A percentile compares a stretch with the other conserved stretches of the same genome.
Evolutionary conservation across 2,888 invertebrate species (phyloP).

Genomic region (Eristalis tenax): DNA sequence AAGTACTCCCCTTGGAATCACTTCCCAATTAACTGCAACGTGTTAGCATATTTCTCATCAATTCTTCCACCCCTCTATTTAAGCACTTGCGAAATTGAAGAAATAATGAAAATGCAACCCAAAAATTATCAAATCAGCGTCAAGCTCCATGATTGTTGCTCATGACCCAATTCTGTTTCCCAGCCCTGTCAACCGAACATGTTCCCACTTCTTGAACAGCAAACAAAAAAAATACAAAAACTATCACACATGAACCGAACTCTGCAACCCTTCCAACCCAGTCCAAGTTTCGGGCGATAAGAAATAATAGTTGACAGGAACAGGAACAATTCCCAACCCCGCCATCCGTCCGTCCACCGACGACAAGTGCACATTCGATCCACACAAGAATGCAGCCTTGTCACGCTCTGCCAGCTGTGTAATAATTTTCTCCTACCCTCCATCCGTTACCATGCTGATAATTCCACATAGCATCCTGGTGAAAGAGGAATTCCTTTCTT

Average conservation of each 20-base stretch:
- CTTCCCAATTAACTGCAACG: too few species aligned
- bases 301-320: slow-evolving; percentile 39
- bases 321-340: slow-evolving; percentile 8
- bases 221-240: background rate
- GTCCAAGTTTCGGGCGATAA: slow-evolving; percentile 14
- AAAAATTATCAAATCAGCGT: background rate
- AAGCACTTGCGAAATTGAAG: background rate
- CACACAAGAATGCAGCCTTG: slow-evolving; percentile 51
- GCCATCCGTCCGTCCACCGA: background rate
- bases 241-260: background rate
- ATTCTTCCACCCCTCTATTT: too few species aligned
- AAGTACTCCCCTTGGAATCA: too few species aligned
- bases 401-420: slow-evolving; percentile 41
- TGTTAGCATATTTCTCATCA: too few species aligned
- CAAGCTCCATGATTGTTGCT: slow-evolving; percentile 1
- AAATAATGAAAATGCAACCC: background rate
- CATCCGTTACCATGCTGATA: background rate
- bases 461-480: background rate
- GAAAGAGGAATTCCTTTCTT: slow-evolving; percentile 12
- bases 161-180: slow-evolving; percentile 22
- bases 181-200: slow-evolving; percentile 26
- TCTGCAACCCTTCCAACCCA: too few species aligned
- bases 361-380: slow-evolving; percentile 43
- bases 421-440: background rate
- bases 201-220: background rate